Evolutionary conservation across 1,140 invertebrate species (phyloP), one percentile per base, ranked within the genome.

Genomic region (Nixonia krombeini): DNA sequence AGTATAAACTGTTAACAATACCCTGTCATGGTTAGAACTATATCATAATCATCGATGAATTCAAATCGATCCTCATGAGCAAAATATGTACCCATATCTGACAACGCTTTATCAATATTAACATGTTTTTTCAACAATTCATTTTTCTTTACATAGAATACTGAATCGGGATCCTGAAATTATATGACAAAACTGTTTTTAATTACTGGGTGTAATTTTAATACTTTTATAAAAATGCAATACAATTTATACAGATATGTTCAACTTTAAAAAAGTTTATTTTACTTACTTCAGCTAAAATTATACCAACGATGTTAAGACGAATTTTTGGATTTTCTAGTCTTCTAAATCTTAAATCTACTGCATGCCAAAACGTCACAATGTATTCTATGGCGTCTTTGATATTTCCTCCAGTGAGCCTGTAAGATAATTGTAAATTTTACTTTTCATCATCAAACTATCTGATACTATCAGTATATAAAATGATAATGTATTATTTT

Each of bases 91-190:
- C 64, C 74, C 68, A 76, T 77, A 6, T 42, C 23, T 8, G 45
- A 33, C n/a, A 83, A 26, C 17, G 68, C 69, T 10, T 31, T 12
- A 45, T 81, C 80, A 4, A 76, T 67, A 17, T 83, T 71, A 7
- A 80, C 16, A 16, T 52, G 18, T 7, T 47, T 53, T 6, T 12
- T 13, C 2, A 50, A 45, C 4, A 71, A 0, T 40, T 38, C 58
- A 65, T 52, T 55, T 0, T 78, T 57, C n/a, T 71, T 51, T 16
- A 80, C 37, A 18, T 78, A 81, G 4, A 65, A 72, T 12, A 58
- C 38, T 16, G 73, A 78, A n/a, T 72, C 21, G 10, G 37, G 15
- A 42, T 74, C 72, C 81, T 81, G 13, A 16, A 71, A 65, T 10
- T 6, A 21, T 21, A 21, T 3, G 6, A 21, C 6, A 21, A 21